Evolutionary conservation across 1,140 invertebrate species (phyloP).

Genomic region (Goniozus legneri): DNA sequence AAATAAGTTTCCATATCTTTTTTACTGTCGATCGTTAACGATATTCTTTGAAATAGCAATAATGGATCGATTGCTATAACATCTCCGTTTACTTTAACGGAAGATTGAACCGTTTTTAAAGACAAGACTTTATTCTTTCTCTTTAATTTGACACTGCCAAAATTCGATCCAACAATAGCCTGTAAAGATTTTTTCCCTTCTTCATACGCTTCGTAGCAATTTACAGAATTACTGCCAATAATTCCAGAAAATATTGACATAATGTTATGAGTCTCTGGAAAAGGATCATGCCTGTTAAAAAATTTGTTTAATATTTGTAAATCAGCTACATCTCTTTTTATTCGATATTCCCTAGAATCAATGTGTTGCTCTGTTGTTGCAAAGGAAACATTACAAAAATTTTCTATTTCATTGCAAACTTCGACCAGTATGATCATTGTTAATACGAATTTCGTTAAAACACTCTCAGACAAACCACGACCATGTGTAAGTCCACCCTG

Average conservation of each 20-base stretch:
- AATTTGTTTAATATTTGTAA: not conserved
- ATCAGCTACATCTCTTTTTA: not conserved
- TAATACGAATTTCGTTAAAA: constrained; percentile 17
- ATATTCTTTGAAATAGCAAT: constrained; percentile 42
- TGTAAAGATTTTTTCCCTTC: not conserved
- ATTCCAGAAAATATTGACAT: not conserved
- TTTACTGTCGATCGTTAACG: constrained; percentile 18
- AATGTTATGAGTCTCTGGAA: not conserved
- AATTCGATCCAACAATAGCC: not conserved
- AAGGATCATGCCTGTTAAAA: not conserved
- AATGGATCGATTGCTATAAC: constrained; percentile 36
- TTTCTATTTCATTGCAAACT: constrained; percentile 35
- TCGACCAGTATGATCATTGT: constrained; percentile 16
- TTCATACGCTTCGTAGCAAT: not conserved
- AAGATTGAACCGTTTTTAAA: not conserved
- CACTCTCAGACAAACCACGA: constrained; percentile 20
- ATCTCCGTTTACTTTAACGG: constrained; percentile 34
- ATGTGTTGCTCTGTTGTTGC: not conserved
- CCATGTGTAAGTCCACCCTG: constrained; percentile 26
- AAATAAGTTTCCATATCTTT: constrained; percentile 39
- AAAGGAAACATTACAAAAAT: not conserved
- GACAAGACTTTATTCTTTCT: not conserved
- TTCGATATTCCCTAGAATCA: not conserved
- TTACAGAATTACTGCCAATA: not conserved
- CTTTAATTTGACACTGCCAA: not conserved